phyloP scores from a whole-genome alignment of 2,888 invertebrate species.

The Myopa tessellatipennis region DNA sequence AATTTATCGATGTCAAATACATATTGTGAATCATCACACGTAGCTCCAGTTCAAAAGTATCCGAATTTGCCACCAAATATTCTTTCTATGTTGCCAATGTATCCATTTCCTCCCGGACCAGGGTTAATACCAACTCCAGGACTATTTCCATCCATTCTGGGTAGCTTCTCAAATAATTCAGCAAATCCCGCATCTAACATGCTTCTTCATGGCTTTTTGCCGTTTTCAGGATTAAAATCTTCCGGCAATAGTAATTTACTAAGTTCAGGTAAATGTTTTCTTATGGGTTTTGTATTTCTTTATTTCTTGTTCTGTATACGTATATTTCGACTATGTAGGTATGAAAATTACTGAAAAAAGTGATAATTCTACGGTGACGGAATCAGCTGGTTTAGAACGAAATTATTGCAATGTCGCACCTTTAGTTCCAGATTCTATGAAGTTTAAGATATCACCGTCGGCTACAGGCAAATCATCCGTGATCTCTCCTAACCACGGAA shows the following conservation, averaged over 20 bases:
- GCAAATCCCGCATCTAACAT: constrained; percentile 44
- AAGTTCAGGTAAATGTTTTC: constrained; percentile 14
- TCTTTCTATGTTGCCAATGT: constrained; percentile 59
- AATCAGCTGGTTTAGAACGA: constrained; percentile 48
- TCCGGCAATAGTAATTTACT: constrained; percentile 34
- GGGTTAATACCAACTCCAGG: constrained; percentile 72
- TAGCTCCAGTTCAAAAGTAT: constrained; percentile 59
- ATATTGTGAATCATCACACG: constrained; percentile 40
- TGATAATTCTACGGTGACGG: neutral
- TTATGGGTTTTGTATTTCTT: neutral
- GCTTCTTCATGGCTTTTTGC: constrained; percentile 46
- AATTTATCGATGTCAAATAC: constrained; percentile 1
- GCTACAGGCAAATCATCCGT: neutral
- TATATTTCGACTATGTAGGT: neutral
- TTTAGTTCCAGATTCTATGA: constrained; percentile 63
- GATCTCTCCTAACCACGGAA: constrained; percentile 20
- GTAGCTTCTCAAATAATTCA: constrained; percentile 50
- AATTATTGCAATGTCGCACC: constrained; percentile 66
- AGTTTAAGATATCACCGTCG: constrained; percentile 48
- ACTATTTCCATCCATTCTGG: constrained; percentile 66
- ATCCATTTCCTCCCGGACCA: constrained; percentile 69
- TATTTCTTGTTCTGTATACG: no score
- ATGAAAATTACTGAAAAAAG: constrained; percentile 12
- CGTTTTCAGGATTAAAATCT: constrained; percentile 47
- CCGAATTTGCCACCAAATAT: constrained; percentile 56